phyloP scores from a whole-genome alignment of 2,113 vertebrate genomes.

The Pseudorasbora parva region DNA sequence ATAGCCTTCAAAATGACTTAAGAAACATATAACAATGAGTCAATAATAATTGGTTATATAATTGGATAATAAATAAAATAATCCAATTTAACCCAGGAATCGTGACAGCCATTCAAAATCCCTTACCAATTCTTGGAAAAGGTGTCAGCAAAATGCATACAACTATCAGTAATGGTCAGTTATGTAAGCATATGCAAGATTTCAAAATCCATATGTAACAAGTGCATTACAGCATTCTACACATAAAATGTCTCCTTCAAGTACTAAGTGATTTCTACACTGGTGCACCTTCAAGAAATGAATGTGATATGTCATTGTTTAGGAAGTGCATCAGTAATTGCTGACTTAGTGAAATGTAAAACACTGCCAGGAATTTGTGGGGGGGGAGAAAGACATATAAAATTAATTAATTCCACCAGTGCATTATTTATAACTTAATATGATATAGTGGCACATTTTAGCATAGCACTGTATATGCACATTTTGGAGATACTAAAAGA shows the following conservation, averaged over 20 bases:
- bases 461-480: constrained; percentile 79
- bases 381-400: constrained; percentile 63
- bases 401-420: constrained; percentile 77
- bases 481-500: constrained; percentile 71
- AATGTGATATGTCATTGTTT: constrained; percentile 76
- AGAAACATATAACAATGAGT: too few relatives aligned
- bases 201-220: constrained; percentile 11
- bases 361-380: constrained; percentile 53
- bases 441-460: constrained; percentile 78
- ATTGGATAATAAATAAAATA: too few relatives aligned
- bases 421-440: constrained; percentile 81
- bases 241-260: background rate
- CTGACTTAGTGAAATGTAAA: constrained; percentile 80
- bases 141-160: background rate
- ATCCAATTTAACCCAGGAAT: too few relatives aligned
- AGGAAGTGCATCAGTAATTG: constrained; percentile 77
- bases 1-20: too few relatives aligned
- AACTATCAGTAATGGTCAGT: background rate
- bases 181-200: background rate
- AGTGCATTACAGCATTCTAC: constrained; percentile 1
- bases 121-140: background rate
- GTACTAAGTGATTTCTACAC: constrained; percentile 38
- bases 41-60: too few relatives aligned
- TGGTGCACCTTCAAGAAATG: constrained; percentile 59
- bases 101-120: background rate